Base-by-base conservation (phyloP, 2,797 vertebrate genomes). In the Loriculus beryllinus region DNA sequence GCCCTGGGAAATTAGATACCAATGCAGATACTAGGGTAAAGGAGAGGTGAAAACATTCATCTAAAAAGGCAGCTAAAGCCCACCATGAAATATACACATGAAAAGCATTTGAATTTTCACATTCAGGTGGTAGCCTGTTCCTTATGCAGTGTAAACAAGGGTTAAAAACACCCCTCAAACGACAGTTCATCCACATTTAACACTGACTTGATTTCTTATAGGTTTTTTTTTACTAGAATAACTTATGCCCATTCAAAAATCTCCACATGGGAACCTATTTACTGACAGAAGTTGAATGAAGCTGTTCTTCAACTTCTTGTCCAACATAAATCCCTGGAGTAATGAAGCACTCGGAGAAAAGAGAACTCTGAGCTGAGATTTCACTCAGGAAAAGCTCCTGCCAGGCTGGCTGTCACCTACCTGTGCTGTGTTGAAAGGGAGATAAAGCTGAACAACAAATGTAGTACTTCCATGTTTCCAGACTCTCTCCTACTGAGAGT, bases 111-210 rank as follows among this genome's bases (percentile, higher is more conserved):
- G 37, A 33, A 69, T 68, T 71, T 79, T 21, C 54, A 83, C 1
- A 1, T 83, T 75, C 51, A 12, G 22, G 35, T 17, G 8, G 12
- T 17, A 51, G 19, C 21, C 52, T 57, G 18, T 54, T 56, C 49
- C 45, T 42, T 47, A 25, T 0, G 0, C 2, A n/a, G 17, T 1
- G 1, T 51, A 54, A 83, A 78, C 1, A 18, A 9, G 17, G 10
- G 6, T 10, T 3, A 23, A 14, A 59, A 22, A 19, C 49, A 12
- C 2, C 21, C 28, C 56, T 33, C 4, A 0, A 19, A 29, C 1
- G 54, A n/a, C 26, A 57, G 69, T 43, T 63, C 21, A 75, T 13
- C 47, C 4, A 18, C 10, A 19, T 62, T 79, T 80, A 88, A 39
- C 31, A 82, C 2, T 25, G 70, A 25, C 35, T 65, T 59, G 10